Base-by-base conservation (phyloP, 2,888 invertebrate species). In the Neuroscelio doddi region DNA sequence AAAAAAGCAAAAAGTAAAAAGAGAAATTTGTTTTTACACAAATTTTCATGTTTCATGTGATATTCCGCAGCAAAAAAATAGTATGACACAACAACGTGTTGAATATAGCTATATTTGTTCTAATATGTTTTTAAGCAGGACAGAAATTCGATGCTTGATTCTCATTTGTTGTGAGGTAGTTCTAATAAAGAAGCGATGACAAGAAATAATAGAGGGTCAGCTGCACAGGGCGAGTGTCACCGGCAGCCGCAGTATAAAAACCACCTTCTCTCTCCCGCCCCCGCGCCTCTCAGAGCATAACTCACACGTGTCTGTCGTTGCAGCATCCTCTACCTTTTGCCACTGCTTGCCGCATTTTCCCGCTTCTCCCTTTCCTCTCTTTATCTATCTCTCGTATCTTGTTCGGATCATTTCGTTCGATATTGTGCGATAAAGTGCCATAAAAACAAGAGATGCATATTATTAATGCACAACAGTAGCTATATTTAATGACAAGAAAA, bases 201-300 rank as follows among this genome's bases (percentile, higher is more conserved):
- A 58, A 49, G 73, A 75, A 77, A 78, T 78, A 77, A 78, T 75
- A 57, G 75, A 68, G 73, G 78, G 73, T 78, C 76, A 78, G 73
- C 75, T 78, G 78, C 68, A 64, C 63, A 58, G 64, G 59, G 70
- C 75, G 77, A 71, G 63, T 78, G 78, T 78, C 78, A 78, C 73
- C 70, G 69, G 67, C 78, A 78, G 72, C 69, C 69, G 69, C 64
- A 69, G 70, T 70, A 73, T 76, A 69, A 69, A 69, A 71, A 71
- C 30, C 41, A 39, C 34, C 62, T n/a, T n/a, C n/a, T n/a, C n/a
- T n/a, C n/a, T n/a, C 50, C 53, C 34, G 21, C 21, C 21, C 29
- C 36, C 12, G 15, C 21, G 41, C 49, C 59, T 38, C 32, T 38
- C 46, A 38, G 46, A 45, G 56, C 50, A 64, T 69, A 66, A 64